Percentiles rank a stretch among this genome's conserved stretches.
Conservation (phyloP, 2,797 vertebrate species). For the Phataginus tetradactyla region DNA sequence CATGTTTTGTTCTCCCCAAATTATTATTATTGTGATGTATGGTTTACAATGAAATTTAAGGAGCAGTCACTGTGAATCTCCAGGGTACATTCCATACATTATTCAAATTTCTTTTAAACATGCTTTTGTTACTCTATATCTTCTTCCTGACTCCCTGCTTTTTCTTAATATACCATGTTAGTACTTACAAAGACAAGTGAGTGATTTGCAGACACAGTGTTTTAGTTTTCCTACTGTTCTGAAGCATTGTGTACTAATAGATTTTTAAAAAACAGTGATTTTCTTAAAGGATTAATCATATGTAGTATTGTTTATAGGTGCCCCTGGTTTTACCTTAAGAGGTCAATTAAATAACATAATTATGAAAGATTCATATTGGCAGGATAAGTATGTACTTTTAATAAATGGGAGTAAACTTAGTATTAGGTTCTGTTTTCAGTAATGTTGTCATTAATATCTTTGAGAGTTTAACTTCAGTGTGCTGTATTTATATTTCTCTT, state of each 20-base stretch:
- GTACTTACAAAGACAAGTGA: constrained; percentile 41
- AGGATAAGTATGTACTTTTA: not conserved
- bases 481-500: not conserved
- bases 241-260: constrained; percentile 28
- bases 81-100: not conserved
- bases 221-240: constrained; percentile 54
- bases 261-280: not conserved
- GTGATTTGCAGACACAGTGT: constrained; percentile 64
- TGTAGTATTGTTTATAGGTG: not conserved
- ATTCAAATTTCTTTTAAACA: not conserved
- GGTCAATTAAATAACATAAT: not conserved
- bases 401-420: not conserved
- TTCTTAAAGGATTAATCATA: constrained; percentile 54
- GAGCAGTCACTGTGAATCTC: not conserved
- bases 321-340: constrained; percentile 35
- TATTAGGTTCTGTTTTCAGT: constrained; percentile 12
- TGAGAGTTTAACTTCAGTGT: not conserved
- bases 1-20: not conserved
- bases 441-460: not conserved
- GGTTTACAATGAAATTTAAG: not conserved
- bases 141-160: not conserved
- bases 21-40: not conserved
- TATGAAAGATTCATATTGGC: not conserved
- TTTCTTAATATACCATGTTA: constrained; percentile 10
- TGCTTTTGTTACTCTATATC: not conserved